Percentiles rank a stretch among this genome's conserved stretches.
Conservation (phyloP, 2,888 invertebrate species). For the Onchidella celtica region DNA sequence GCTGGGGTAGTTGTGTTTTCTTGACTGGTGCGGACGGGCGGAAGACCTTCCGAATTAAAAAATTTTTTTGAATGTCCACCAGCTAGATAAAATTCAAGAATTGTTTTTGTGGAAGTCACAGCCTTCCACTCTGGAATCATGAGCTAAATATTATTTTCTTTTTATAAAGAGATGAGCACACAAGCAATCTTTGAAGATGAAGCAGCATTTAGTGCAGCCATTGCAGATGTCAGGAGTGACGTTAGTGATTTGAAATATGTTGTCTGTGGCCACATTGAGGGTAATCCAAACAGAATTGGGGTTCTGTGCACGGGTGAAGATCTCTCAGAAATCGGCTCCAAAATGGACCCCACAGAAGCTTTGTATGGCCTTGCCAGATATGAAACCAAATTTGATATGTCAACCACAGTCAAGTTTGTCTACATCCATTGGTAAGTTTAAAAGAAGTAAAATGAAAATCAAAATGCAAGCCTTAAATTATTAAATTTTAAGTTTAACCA, state of each 20-base stretch:
- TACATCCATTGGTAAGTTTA: slow-evolving; percentile 77
- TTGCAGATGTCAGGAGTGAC: slow-evolving; percentile 70
- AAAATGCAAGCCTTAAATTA: no score
- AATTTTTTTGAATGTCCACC: no score
- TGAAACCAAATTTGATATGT: slow-evolving; percentile 76
- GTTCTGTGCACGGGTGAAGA: slow-evolving; percentile 38
- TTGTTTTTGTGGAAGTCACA: no score
- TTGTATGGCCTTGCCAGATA: slow-evolving; percentile 76
- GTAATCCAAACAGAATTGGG: slow-evolving; percentile 65
- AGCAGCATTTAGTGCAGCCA: slow-evolving; percentile 63
- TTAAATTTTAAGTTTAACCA: no score
- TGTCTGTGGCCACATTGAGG: slow-evolving; percentile 73
- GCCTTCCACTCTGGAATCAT: no score
- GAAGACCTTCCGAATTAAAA: no score
- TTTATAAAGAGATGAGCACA: slow-evolving; percentile 69
- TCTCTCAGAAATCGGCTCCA: slow-evolving; percentile 59
- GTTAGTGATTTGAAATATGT: slow-evolving; percentile 61
- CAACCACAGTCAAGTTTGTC: slow-evolving; percentile 77
- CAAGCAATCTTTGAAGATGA: slow-evolving; percentile 66
- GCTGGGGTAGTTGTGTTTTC: no score
- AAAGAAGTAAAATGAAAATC: not conserved
- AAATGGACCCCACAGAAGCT: slow-evolving; percentile 65
- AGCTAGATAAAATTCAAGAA: no score
- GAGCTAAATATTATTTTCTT: not conserved
- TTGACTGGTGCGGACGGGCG: no score